Conservation (phyloP, 2,888 invertebrate genomes). For the Timandra comae region DNA sequence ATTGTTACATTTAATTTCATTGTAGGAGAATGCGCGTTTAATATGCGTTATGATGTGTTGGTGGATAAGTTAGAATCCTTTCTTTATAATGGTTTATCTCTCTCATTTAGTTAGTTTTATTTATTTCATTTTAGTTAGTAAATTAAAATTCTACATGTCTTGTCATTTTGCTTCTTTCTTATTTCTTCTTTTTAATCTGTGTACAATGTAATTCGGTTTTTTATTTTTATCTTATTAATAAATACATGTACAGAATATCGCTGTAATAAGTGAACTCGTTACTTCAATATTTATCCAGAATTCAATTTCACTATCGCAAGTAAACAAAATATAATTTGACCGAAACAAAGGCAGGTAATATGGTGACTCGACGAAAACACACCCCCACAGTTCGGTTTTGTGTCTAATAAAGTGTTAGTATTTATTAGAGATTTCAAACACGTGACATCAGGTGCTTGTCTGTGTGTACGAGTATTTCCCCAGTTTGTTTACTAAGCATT, state of each 20-base stretch:
- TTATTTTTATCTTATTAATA: no score
- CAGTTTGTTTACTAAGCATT: slow-evolving; percentile 40
- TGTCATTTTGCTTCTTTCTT: neutral
- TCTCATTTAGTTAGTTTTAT: neutral
- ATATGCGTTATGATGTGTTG: no score
- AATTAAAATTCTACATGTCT: no score
- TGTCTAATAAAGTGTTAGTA: neutral
- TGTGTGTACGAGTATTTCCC: neutral
- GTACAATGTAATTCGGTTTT: no score
- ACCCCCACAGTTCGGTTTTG: neutral
- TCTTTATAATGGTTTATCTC: slow-evolving; percentile 9
- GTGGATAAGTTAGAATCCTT: no score
- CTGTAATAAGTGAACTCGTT: slow-evolving; percentile 28
- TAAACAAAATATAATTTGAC: no score
- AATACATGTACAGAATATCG: no score
- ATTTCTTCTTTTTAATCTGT: no score
- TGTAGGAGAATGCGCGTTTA: no score
- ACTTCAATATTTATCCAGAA: neutral
- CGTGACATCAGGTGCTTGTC: slow-evolving; percentile 10
- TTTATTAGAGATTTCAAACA: slow-evolving; percentile 3
- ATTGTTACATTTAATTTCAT: slow-evolving; percentile 61
- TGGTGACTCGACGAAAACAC: neutral
- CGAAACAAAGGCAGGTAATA: no score
- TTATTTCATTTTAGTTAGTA: neutral
- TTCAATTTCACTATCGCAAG: no score